Evolutionary conservation across 1,140 invertebrate species (phyloP).

Genomic region (Pentalonia nigronervosa): DNA sequence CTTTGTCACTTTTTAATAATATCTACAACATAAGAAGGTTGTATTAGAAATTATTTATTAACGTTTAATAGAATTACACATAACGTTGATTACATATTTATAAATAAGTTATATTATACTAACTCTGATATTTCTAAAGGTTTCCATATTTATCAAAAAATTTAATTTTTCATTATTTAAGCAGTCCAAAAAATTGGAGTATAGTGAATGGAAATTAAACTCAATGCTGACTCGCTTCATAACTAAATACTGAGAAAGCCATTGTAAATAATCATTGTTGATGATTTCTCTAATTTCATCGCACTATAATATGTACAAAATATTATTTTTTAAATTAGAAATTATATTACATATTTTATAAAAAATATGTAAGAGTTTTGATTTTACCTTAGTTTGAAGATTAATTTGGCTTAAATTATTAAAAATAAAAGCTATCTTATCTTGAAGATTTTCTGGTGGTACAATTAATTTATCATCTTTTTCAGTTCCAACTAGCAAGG

Average conservation of each 20-base stretch:
- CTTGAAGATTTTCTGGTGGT: slow-evolving; percentile 84
- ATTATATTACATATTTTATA: not conserved
- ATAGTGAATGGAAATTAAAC: slow-evolving; percentile 95
- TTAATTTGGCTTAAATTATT: slow-evolving; percentile 98
- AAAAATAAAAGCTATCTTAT: slow-evolving; percentile 99
- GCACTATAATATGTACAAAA: slow-evolving; percentile 67
- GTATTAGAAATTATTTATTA: not conserved
- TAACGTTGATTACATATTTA: too few species aligned
- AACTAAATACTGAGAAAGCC: slow-evolving; percentile 97
- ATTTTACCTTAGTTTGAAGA: slow-evolving; percentile 79
- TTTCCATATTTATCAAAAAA: slow-evolving; percentile 90
- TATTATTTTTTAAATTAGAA: not conserved
- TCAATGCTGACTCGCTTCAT: slow-evolving; percentile 99
- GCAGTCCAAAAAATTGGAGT: slow-evolving; percentile 95
- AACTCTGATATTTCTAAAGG: slow-evolving; percentile 94
- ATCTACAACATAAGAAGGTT: slow-evolving; percentile 66
- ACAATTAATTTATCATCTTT: slow-evolving; percentile 88
- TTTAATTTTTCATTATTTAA: slow-evolving; percentile 84
- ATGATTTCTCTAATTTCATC: slow-evolving; percentile 94
- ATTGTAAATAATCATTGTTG: slow-evolving; percentile 90
- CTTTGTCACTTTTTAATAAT: slow-evolving; percentile 93
- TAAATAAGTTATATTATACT: slow-evolving; percentile 36
- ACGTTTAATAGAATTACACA: not conserved
- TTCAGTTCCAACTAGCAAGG: slow-evolving; percentile 90
- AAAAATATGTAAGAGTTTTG: not conserved